Evolutionary conservation across 2,888 invertebrate species (phyloP).

Genomic region (Folsomia candida): DNA sequence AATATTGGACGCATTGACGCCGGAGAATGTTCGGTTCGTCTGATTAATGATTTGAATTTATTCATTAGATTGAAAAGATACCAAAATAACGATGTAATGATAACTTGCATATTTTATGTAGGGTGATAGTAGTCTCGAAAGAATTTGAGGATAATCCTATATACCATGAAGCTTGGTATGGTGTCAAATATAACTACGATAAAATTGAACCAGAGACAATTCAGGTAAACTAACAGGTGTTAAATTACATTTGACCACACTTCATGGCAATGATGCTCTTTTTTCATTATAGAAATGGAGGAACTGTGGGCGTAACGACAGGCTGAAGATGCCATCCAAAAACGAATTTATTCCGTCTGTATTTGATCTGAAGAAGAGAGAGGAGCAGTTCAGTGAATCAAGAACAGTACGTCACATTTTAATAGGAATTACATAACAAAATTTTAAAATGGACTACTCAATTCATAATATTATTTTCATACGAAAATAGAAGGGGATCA

Average conservation of each 20-base stretch:
- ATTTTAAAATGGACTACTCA: not conserved
- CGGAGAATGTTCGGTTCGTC: constrained; percentile 70
- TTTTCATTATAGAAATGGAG: constrained; percentile 61
- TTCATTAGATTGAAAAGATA: not conserved
- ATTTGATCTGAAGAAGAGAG: constrained; percentile 67
- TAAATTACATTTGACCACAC: not conserved
- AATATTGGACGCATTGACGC: constrained; percentile 69
- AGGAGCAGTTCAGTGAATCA: constrained; percentile 59
- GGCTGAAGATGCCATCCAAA: constrained; percentile 72
- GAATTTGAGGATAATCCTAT: constrained; percentile 69
- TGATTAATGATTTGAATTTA: not conserved
- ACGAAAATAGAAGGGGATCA: constrained; percentile 32
- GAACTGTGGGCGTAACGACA: constrained; percentile 57
- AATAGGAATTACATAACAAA: not conserved
- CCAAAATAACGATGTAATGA: not conserved
- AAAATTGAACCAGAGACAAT: constrained; percentile 66
- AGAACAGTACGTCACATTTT: not conserved
- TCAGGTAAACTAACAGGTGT: constrained; percentile 57
- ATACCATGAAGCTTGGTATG: constrained; percentile 82
- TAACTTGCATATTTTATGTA: constrained; percentile 43
- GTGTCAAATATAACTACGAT: constrained; percentile 76
- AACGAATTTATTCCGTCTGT: constrained; percentile 91
- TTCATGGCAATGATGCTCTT: not conserved
- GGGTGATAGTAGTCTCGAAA: constrained; percentile 74
- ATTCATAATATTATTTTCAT: not conserved